Evolutionary conservation across 2,797 vertebrate species (phyloP), one percentile per base, ranked within the genome.

Genomic region (Pseudochromis fuscus): DNA sequence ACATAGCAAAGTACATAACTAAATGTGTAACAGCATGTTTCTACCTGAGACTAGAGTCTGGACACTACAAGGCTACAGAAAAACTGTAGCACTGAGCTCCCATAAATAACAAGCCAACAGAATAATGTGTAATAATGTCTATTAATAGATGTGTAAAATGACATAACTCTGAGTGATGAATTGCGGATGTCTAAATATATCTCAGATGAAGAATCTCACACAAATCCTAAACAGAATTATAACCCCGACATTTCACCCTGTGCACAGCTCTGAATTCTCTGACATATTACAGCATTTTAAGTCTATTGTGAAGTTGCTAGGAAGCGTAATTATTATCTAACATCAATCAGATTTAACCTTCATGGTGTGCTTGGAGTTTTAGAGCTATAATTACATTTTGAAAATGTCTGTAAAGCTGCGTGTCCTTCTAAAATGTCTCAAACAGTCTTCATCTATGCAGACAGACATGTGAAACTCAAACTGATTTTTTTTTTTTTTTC

Each of bases 221-320:
- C 4, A 66, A 38, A 33, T 59, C 19, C 72, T n/a, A 30, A 49
- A 71, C 35, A 61, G 46, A 71, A 66, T 68, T n/a, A 44, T 52
- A 63, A 31, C 57, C 30, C 67, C 71, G 73, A 72, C 77, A 80
- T 83, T 86, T 78, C 63, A 74, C 58, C 68, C 66, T 70, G 80
- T 89, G 83, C 87, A 88, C 40, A 65, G 33, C 30, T 56, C 21
- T 48, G 50, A 58, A 67, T 64, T 52, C 82, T 77, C 61, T 64
- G 21, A 1, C 45, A 74, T 74, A 67, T 86, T 35, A 55, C 71
- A 58, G 57, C 77, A 76, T 52, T 85, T 27, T 73, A 74, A 89
- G 75, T 79, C 67, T 80, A 64, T 84, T 87, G 74, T 77, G 70
- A 88, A 81, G 55, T 68, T 75, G 67, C 35, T 42, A 23, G 25